Evolutionary conservation across 1,140 invertebrate species (phyloP), one percentile per base, ranked within the genome.

Genomic region (Nephila pilipes): DNA sequence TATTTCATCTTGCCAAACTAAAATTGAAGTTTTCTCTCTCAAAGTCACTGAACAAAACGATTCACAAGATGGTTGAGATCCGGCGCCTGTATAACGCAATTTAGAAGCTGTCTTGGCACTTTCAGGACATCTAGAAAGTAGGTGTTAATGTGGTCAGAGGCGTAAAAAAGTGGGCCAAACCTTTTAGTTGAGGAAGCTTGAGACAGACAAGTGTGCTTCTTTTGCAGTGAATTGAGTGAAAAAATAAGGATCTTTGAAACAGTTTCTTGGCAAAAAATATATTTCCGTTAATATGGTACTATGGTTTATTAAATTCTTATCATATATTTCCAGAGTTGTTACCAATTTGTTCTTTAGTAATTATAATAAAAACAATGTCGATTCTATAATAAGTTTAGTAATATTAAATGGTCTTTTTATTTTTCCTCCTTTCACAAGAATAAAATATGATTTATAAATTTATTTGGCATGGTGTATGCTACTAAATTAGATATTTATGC

Each of bases 81-180:
- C 80, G 80, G 38, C 54, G 38, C 38, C 80, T 57, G 25, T 55
- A 83, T 83, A 83, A 83, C 80, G 38, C 80, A 83, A 83, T 83
- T 83, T 83, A 22, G 54, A 25, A 38, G 38, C 54, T 18, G 38
- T 83, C 80, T 25, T 55, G 80, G 80, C 22, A 54, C 80, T 46
- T 54, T 54, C n/a, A 25, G 46, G n/a, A 83, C 20, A 18, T 55
- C 22, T 83, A 1, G 80, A 36, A 12, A 87, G 58, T 63, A 85
- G 46, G 54, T 85, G 54, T 87, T 87, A 87, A 87, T 87, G 85
- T 63, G 29, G 55, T 29, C 36, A 87, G 38, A 16, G 85, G 57
- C n/a, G 46, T n/a, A 85, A 85, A 12, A 85, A 85, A 87, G 55
- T 87, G 85, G 55, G 85, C 10, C 85, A 63, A 63, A 32, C 85